Evolutionary conservation across 2,113 vertebrate species (phyloP).

Genomic region (Heterochromis multidens): DNA sequence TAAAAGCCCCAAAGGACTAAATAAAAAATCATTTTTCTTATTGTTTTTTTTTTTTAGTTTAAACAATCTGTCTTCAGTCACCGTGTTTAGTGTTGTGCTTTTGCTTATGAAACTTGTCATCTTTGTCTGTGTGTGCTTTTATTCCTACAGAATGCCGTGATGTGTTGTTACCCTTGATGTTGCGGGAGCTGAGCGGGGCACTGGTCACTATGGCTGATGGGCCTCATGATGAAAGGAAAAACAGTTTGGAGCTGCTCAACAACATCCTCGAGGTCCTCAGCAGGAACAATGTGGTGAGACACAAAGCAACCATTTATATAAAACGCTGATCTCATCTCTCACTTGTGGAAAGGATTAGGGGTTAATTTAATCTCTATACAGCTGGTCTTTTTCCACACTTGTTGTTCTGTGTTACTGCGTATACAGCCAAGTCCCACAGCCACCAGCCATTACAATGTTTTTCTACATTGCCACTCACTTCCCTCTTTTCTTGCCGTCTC

Average conservation of each 20-base stretch:
- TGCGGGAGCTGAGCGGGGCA: constrained; percentile 85
- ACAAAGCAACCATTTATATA: background rate
- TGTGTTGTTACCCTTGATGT: constrained; percentile 93
- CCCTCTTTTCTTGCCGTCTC: background rate
- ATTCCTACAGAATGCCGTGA: constrained; percentile 87
- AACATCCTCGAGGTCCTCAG: constrained; percentile 95
- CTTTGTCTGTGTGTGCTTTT: background rate
- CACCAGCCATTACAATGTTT: background rate
- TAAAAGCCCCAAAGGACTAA: background rate
- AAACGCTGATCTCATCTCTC: background rate
- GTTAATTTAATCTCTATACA: background rate
- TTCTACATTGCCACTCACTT: background rate
- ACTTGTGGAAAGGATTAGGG: background rate
- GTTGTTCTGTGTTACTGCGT: background rate
- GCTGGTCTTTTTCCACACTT: background rate
- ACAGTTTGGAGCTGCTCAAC: constrained; percentile 89
- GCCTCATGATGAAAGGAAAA: constrained; percentile 78
- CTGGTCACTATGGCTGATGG: constrained; percentile 77
- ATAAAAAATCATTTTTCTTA: background rate
- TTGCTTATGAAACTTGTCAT: background rate
- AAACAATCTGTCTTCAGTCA: background rate
- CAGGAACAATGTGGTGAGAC: constrained; percentile 84
- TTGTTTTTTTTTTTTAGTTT: background rate
- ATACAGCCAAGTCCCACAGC: background rate
- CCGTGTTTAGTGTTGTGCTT: fast-evolving